Percentiles rank a stretch among this genome's conserved stretches.
phyloP scores from a whole-genome alignment of 2,113 vertebrate genomes.

The Urocynchramus pylzowi region DNA sequence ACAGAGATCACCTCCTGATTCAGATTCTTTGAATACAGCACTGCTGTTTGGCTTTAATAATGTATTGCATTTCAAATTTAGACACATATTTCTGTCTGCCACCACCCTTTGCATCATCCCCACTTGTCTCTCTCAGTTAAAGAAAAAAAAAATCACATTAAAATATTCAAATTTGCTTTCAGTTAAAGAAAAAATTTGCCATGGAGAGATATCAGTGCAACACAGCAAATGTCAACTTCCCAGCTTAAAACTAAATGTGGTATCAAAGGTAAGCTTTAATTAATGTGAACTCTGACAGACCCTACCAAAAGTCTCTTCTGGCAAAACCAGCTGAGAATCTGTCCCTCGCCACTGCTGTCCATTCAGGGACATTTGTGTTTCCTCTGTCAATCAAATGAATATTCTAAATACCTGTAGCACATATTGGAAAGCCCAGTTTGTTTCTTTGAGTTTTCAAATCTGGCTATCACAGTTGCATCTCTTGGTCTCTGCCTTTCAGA shows the following conservation, averaged over 20 bases:
- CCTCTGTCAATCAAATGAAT: not conserved
- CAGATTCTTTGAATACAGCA: not conserved
- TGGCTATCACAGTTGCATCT: not conserved
- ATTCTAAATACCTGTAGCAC: not conserved
- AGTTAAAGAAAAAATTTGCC: not conserved
- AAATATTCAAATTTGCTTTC: not conserved
- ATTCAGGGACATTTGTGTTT: not conserved
- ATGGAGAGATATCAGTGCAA: not conserved
- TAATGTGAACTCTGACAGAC: not conserved
- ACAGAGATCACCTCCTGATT: not conserved
- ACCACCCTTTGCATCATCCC: not conserved
- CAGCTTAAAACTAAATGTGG: not conserved
- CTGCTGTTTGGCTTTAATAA: not conserved
- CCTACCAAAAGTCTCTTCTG: not conserved
- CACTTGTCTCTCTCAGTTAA: not conserved
- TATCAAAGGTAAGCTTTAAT: not conserved
- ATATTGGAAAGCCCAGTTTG: not conserved
- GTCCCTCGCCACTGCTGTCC: not conserved
- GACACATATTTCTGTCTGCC: not conserved
- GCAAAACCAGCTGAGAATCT: not conserved
- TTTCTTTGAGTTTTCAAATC: not conserved
- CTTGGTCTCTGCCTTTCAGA: not conserved
- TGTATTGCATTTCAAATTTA: not conserved
- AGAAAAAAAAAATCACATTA: not conserved
- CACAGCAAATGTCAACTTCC: not conserved